phyloP scores from a whole-genome alignment of 2,113 vertebrate genomes.

The Athene noctua region DNA sequence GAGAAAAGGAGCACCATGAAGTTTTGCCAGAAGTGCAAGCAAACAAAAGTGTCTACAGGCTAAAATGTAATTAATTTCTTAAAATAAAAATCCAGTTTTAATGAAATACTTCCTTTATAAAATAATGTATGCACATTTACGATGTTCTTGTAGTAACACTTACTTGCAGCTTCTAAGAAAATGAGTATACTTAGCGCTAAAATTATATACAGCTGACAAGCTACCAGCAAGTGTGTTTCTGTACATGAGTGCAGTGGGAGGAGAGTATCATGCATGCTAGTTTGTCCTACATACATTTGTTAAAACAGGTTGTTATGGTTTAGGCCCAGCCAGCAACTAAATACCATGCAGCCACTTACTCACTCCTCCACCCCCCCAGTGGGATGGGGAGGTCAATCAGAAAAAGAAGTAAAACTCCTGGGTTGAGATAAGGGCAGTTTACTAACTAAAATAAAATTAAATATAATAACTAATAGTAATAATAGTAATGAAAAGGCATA shows the following conservation, averaged over 20 bases:
- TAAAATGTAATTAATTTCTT: background rate
- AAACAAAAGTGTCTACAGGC: slow-evolving; percentile 8
- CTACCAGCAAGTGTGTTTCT: slow-evolving; percentile 7
- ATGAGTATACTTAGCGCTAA: slow-evolving; percentile 10
- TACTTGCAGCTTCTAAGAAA: slow-evolving; percentile 16
- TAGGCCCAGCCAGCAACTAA: too few species aligned
- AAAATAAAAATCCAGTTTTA: slow-evolving; percentile 2
- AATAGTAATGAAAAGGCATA: too few species aligned
- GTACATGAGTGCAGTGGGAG: background rate
- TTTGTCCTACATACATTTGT: background rate
- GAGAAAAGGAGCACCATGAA: background rate
- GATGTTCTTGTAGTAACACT: background rate
- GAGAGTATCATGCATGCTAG: background rate
- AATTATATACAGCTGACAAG: slow-evolving; percentile 38
- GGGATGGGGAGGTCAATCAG: too few species aligned
- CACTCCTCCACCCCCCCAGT: too few species aligned
- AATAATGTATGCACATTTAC: slow-evolving; percentile 12
- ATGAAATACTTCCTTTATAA: background rate
- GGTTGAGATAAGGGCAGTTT: too few species aligned
- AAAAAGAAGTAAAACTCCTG: too few species aligned
- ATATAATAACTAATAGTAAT: too few species aligned
- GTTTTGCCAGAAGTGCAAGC: background rate
- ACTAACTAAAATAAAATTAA: too few species aligned
- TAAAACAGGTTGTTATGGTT: background rate
- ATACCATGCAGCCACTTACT: too few species aligned